These are phyloP conservation scores for Caenorhabditis sp. DNA, from an alignment of 2,888 invertebrate species.

Conservation along the genomic window DNA sequence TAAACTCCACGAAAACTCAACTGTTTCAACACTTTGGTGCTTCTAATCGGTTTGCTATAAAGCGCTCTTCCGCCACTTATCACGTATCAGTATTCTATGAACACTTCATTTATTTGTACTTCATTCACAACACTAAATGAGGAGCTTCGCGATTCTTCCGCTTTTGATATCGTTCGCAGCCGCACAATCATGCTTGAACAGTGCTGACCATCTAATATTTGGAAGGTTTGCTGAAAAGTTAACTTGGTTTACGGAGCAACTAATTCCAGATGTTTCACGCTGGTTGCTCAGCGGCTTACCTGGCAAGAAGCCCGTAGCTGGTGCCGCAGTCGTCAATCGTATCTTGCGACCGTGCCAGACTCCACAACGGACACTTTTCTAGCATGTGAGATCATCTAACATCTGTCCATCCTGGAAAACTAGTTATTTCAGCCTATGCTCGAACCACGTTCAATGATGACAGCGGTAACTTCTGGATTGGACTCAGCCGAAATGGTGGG, in stretches of 20 bases:
- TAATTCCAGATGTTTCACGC: conserved; percentile 31
- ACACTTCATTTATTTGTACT: no score
- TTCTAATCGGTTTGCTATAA: conserved; percentile 4
- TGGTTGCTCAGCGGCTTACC: conserved; percentile 33
- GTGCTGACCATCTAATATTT: not conserved
- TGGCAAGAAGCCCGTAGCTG: conserved; percentile 32
- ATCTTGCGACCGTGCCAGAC: conserved; percentile 27
- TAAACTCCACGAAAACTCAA: no score
- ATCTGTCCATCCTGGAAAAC: no score
- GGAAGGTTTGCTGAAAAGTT: not conserved
- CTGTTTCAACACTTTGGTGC: not conserved
- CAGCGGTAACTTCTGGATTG: conserved; percentile 39
- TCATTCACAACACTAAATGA: not conserved
- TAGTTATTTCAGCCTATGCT: conserved; percentile 37
- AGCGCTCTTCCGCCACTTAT: conserved; percentile 19
- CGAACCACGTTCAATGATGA: conserved; percentile 7
- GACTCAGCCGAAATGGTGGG: conserved; percentile 5
- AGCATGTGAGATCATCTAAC: conserved; percentile 39
- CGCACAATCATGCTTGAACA: not conserved
- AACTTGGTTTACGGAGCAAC: no score
- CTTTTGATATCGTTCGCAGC: not conserved
- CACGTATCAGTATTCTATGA: not conserved
- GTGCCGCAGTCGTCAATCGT: conserved; percentile 32
- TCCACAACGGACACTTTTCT: conserved; percentile 16
- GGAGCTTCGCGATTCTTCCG: not conserved